Conservation (phyloP, 2,888 invertebrate species). For the Philonicus albiceps region DNA sequence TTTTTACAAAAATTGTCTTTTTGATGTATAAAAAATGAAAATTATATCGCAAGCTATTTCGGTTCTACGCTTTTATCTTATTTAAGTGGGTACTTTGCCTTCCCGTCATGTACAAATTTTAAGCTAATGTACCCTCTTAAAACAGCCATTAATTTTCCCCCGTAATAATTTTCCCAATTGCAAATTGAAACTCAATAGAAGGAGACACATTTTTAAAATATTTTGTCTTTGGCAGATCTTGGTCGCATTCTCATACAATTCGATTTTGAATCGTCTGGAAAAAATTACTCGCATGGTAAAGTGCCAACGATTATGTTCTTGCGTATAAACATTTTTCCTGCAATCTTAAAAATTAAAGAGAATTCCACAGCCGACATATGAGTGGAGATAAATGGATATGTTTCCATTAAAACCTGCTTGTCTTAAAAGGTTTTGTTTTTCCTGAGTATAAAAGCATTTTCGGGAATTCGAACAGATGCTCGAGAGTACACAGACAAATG, state of each 20-base stretch:
- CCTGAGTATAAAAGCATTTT: conserved; percentile 47
- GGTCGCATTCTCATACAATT: neutral
- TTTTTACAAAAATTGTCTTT: too few species aligned
- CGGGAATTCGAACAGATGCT: conserved; percentile 46
- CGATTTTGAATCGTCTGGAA: neutral
- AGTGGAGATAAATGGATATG: conserved; percentile 28
- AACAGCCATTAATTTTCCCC: neutral
- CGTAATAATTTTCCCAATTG: neutral
- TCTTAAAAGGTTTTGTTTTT: conserved; percentile 45
- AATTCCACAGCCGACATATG: neutral
- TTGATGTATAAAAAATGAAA: too few species aligned
- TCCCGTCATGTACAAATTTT: too few species aligned
- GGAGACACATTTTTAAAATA: neutral
- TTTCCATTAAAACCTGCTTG: conserved; percentile 22
- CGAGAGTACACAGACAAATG: neutral
- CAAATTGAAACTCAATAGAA: neutral
- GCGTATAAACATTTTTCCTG: neutral
- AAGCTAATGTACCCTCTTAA: neutral
- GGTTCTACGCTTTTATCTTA: too few species aligned
- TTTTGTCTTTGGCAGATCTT: neutral
- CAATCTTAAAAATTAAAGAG: conserved; percentile 23
- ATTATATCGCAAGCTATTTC: too few species aligned
- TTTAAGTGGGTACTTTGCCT: too few species aligned
- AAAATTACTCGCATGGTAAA: neutral
- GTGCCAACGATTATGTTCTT: neutral